phyloP scores from a whole-genome alignment of 1,140 invertebrate genomes.

The Armadillidium nasatum region DNA sequence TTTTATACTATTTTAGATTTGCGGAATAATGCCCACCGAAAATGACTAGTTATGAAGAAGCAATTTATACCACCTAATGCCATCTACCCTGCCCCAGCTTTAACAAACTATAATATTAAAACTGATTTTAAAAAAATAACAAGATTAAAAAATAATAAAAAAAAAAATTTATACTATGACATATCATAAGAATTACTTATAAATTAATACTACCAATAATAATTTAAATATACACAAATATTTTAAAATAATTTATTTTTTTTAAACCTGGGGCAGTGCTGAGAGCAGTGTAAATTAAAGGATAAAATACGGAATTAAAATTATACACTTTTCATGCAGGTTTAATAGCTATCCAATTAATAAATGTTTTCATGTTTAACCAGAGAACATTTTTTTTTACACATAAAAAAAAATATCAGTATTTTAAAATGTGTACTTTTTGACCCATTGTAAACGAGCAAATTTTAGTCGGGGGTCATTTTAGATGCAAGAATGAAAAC shows the following conservation, averaged over 20 bases:
- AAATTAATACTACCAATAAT: background rate
- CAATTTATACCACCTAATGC: background rate
- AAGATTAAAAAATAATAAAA: constrained; percentile 1
- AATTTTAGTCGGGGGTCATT: too few species aligned
- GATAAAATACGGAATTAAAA: too few species aligned
- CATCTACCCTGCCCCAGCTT: constrained; percentile 8
- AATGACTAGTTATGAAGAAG: constrained; percentile 6
- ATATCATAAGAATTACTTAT: background rate
- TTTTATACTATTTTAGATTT: too few species aligned
- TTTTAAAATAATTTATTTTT: constrained; percentile 3
- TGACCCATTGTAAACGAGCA: too few species aligned
- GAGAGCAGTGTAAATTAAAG: background rate
- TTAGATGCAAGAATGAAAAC: too few species aligned
- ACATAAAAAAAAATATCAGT: too few species aligned
- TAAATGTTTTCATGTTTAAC: too few species aligned
- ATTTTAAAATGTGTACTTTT: too few species aligned
- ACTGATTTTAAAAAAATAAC: background rate
- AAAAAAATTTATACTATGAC: background rate
- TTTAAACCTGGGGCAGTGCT: background rate
- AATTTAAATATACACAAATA: background rate
- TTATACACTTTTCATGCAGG: too few species aligned
- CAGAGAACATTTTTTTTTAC: too few species aligned
- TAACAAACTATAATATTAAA: background rate
- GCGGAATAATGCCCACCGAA: background rate
- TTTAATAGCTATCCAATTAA: too few species aligned